Evolutionary conservation across 2,113 vertebrate genomes (phyloP).

Genomic region (Cranoglanis bouderius): DNA sequence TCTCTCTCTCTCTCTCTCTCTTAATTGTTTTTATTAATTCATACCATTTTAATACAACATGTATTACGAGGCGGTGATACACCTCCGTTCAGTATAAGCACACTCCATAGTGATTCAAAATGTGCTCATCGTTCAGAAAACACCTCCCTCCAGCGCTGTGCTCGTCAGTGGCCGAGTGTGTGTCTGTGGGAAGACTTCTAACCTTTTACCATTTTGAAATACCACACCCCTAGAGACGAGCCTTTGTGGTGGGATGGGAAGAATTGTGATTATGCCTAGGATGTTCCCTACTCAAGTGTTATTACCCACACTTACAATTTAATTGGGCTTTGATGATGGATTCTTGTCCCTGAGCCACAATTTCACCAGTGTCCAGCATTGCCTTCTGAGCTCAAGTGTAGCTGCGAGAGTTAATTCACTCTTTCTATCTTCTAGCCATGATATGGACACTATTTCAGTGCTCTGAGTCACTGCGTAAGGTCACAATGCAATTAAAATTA

Average conservation of each 20-base stretch:
- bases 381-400: conserved; percentile 6
- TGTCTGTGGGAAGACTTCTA: conserved; percentile 31
- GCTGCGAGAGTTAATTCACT: conserved; percentile 29
- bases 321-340: conserved; percentile 53
- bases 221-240: conserved; percentile 50
- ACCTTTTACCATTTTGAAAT: conserved; percentile 58
- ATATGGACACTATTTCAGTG: conserved; percentile 10
- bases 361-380: neutral
- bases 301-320: conserved; percentile 46
- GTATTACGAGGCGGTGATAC: conserved; percentile 1
- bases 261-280: conserved; percentile 40
- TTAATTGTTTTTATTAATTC: conserved; percentile 26
- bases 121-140: conserved; percentile 18
- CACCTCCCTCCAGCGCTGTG: conserved; percentile 13
- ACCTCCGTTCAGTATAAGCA: conserved; percentile 10
- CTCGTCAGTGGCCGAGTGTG: conserved; percentile 32
- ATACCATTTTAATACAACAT: neutral
- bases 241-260: conserved; percentile 29
- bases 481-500: conserved; percentile 35
- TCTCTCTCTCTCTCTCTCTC: neutral
- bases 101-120: conserved; percentile 9
- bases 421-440: conserved; percentile 21
- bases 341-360: conserved; percentile 43
- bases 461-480: conserved; percentile 17
- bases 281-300: conserved; percentile 48